Evolutionary conservation across 2,113 vertebrate species (phyloP), one percentile per base, ranked within the genome.

Genomic region (Pluvialis apricaria): DNA sequence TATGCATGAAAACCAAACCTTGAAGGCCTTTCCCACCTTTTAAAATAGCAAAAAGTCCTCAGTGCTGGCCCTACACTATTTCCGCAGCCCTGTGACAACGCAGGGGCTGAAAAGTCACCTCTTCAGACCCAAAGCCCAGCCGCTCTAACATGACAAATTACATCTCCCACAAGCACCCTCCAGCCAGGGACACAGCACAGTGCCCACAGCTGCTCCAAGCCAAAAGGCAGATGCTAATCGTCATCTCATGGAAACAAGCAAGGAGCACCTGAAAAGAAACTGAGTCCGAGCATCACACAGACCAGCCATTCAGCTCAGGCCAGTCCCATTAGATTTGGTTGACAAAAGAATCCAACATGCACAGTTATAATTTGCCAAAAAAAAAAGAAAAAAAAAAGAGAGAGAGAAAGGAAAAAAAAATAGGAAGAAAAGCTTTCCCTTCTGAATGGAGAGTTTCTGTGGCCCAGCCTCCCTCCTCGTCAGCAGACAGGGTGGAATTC

Each of bases 321-420:
- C 82, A 94, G 94, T 96, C 94, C 77, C 96, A 97, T 97, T 97
- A 95, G 96, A 97, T 97, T 91, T 97, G 97, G 77, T 95, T 76
- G 92, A 97, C 82, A 96, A 95, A 97, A 95, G 93, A 92, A 95
- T 94, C 85, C 94, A 82, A 97, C 66, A 25, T 89, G 72, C 78
- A 96, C 83, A 95, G 92, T 95, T 85, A 83, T 85, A 92, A 92
- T 92, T 87, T 88, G 85, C 61, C 25, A 79, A 29, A 26, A 2
- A 72, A 60, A 55, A 80, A 61, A 54, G n/a, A 69, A 84, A 49
- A n/a, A 76, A 58, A 22, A 58, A 20, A 44, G 2, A 28, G 6
- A 58, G 5, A 18, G 15, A n/a, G 12, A 31, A 4, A 20, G 21
- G 15, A 20, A 38, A 34, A 76, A 40, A 42, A 55, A 47, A 12